Evolutionary conservation across 2,113 vertebrate genomes (phyloP).

Genomic region (Anolis sagrei): DNA sequence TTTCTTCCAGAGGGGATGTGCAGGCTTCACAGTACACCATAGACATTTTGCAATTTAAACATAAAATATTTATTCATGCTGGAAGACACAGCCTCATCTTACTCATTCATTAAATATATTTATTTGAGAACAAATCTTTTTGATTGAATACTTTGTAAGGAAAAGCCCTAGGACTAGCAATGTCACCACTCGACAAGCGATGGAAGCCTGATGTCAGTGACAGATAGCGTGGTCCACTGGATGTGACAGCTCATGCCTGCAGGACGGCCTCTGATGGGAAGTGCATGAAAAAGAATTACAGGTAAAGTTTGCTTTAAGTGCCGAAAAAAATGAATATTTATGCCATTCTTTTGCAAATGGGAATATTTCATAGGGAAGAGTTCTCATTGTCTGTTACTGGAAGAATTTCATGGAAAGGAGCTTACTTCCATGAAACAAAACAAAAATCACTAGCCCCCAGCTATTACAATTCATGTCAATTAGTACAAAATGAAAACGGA

Average conservation of each 20-base stretch:
- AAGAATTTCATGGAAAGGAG: not conserved
- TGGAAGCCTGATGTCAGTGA: conserved; percentile 33
- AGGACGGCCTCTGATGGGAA: conserved; percentile 36
- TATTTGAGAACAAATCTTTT: conserved; percentile 38
- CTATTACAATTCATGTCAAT: not conserved
- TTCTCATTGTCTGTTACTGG: not conserved
- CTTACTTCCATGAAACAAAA: not conserved
- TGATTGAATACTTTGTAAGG: conserved; percentile 36
- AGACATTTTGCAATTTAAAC: conserved; percentile 38
- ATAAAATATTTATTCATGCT: conserved; percentile 46
- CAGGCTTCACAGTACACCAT: conserved; percentile 17
- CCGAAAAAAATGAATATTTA: conserved; percentile 40
- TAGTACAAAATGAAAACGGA: conserved; percentile 21
- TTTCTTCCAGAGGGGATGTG: not conserved
- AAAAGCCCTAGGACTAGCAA: conserved; percentile 36
- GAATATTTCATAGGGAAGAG: conserved; percentile 17
- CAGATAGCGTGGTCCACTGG: conserved; percentile 20
- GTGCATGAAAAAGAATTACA: conserved; percentile 43
- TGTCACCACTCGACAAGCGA: conserved; percentile 27
- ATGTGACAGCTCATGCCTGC: conserved; percentile 34
- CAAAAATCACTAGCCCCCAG: not conserved
- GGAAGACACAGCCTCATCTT: conserved; percentile 28
- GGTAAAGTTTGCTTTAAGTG: conserved; percentile 44
- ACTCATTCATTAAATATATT: conserved; percentile 44
- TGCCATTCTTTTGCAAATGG: conserved; percentile 30